phyloP scores from a whole-genome alignment of 1,140 invertebrate genomes.

The Heterodera carotae region DNA sequence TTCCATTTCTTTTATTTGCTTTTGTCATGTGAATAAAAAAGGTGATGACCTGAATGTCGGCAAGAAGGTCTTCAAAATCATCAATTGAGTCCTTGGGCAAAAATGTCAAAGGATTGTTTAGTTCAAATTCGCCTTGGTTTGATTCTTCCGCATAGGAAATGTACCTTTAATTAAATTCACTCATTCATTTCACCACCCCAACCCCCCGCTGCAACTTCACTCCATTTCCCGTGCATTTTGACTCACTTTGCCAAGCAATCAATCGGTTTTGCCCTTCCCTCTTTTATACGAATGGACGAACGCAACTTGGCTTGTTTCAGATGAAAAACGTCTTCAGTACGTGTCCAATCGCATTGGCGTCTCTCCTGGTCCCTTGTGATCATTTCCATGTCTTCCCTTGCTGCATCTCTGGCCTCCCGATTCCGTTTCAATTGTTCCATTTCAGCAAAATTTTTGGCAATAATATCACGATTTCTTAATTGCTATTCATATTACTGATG shows the following conservation, averaged over 20 bases:
- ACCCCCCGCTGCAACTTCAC: not conserved
- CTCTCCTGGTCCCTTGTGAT: constrained; percentile 89
- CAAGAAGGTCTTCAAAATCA: constrained; percentile 94
- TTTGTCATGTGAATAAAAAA: constrained; percentile 16
- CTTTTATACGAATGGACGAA: constrained; percentile 87
- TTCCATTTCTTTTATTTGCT: no score
- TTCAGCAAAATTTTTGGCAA: constrained; percentile 65
- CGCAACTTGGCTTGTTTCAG: constrained; percentile 69
- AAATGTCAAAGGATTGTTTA: constrained; percentile 86
- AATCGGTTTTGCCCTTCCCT: constrained; percentile 94
- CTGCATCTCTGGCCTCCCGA: constrained; percentile 83
- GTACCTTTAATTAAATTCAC: constrained; percentile 19
- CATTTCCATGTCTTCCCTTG: constrained; percentile 83
- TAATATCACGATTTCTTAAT: constrained; percentile 51
- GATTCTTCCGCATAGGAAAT: constrained; percentile 67
- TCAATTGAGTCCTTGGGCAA: constrained; percentile 84
- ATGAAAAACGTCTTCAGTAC: constrained; percentile 77
- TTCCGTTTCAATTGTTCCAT: constrained; percentile 77
- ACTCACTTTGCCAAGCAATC: constrained; percentile 70
- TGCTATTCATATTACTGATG: constrained; percentile 1
- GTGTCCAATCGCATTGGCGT: constrained; percentile 87
- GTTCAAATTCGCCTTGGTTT: constrained; percentile 78
- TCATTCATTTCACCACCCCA: not conserved
- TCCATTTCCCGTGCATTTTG: not conserved
- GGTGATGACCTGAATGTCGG: constrained; percentile 82